Conservation (phyloP, 2,113 vertebrate species). For the Rhodinocichla rosea region DNA sequence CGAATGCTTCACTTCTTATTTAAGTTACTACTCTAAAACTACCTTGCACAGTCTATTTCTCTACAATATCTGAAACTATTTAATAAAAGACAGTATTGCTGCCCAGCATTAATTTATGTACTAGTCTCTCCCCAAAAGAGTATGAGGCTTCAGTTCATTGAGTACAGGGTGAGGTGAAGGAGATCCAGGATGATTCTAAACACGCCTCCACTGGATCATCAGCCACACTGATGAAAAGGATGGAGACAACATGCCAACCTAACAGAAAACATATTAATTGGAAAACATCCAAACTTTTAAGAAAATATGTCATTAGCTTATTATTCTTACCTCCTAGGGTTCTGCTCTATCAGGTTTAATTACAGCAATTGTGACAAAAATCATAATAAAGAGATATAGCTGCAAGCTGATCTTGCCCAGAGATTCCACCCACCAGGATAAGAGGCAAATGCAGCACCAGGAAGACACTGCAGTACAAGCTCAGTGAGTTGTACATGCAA, state of each 20-base stretch:
- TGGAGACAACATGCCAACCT: not conserved
- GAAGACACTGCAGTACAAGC: not conserved
- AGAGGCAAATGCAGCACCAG: not conserved
- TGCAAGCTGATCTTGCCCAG: not conserved
- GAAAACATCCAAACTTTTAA: conserved; percentile 17
- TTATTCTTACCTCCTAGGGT: not conserved
- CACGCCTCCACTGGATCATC: not conserved
- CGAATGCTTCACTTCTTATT: not conserved
- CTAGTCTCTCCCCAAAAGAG: not conserved
- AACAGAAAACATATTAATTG: not conserved
- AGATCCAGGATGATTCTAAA: not conserved
- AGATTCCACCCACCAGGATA: not conserved
- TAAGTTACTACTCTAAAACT: not conserved
- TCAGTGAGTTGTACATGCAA: not conserved
- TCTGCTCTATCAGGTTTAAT: conserved; percentile 1
- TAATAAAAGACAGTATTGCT: not conserved
- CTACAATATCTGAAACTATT: not conserved
- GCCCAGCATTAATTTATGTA: not conserved
- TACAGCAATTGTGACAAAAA: conserved; percentile 26
- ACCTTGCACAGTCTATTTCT: not conserved
- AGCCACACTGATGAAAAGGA: not conserved
- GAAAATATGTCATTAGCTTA: not conserved
- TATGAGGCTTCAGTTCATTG: not conserved
- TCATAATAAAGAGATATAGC: not conserved
- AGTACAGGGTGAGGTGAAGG: not conserved